Base-by-base conservation (phyloP, 2,797 vertebrate genomes). In the Stomatorhinus walkeri region DNA sequence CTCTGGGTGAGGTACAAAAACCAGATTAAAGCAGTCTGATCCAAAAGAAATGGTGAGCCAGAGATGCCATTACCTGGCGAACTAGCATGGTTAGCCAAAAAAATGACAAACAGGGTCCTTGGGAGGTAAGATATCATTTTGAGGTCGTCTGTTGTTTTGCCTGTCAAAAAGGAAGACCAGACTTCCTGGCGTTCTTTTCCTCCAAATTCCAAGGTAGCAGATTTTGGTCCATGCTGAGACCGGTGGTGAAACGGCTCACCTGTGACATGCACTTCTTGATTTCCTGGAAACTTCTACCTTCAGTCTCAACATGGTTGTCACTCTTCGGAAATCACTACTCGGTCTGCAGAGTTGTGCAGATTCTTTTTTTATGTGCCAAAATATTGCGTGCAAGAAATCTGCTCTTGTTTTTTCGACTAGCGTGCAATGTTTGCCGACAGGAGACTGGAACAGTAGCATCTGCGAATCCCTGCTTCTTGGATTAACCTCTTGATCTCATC, bases 11-110 rank as follows among this genome's bases (percentile, higher is more conserved):
- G 8, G 83, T 36, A 83, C 49, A 2, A 89, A 72, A 87, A 79
- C 85, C 40, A 64, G 72, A 49, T 88, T 87, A 59, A 83, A 49
- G 19, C 40, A 40, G 64, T 89, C 89, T 28, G 76, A 88, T 84
- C 52, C 12, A 36, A 36, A 36, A 36, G 16, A 36, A 72, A 72
- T 36, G 64, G 28, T 52, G 52, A 43, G 72, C 43, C 5, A 16
- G 43, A n/a, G 49, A 28, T 48, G 19, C 16, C 48, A 36, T 89
- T 68, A 87, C 68, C 68, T 64, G 68, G 89, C 9, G 51, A 76
- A 24, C 52, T 40, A 48, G 86, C 19, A 68, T 56, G 49, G n/a
- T 56, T 22, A n/a, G 32, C 76, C 14, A 32, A 59, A 36, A 51
- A 51, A 40, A 56, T 79, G 40, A 43, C 40, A 64, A 48, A 84